A percentile compares a stretch with the other conserved stretches of the same genome.
Evolutionary conservation across 1,140 invertebrate species (phyloP).

Genomic region (Cotesia vestalis): DNA sequence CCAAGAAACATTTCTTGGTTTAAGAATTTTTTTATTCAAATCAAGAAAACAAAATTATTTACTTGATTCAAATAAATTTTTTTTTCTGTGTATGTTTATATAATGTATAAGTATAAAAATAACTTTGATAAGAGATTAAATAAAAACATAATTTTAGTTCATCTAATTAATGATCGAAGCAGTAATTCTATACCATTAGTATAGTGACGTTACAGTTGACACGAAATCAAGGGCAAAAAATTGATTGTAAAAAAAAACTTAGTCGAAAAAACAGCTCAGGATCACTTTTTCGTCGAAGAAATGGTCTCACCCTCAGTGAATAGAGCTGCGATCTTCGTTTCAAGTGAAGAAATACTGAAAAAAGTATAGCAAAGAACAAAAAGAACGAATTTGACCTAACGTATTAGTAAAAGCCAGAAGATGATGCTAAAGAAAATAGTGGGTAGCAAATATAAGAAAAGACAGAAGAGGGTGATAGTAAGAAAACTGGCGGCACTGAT

Average conservation of each 20-base stretch:
- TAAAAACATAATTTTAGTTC: too few species aligned
- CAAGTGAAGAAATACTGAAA: constrained; percentile 20
- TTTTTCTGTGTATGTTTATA: too few species aligned
- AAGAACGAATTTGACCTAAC: neutral
- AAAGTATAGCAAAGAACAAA: constrained; percentile 19
- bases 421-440: neutral
- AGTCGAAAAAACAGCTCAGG: constrained; percentile 43
- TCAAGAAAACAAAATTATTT: too few species aligned
- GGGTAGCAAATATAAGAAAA: constrained; percentile 21
- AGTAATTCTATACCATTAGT: neutral
- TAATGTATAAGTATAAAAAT: too few species aligned
- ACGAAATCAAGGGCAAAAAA: constrained; percentile 38
- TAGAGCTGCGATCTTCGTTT: constrained; percentile 43
- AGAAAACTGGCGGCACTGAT: constrained; percentile 48
- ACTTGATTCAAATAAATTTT: too few species aligned
- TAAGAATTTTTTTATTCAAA: too few species aligned
- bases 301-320: constrained; percentile 36
- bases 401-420: neutral
- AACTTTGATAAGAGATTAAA: too few species aligned
- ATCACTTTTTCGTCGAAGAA: constrained; percentile 11
- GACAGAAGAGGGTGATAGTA: constrained; percentile 34
- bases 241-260: constrained; percentile 49
- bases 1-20: too few species aligned
- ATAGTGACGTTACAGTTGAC: constrained; percentile 9
- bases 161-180: too few species aligned